Percentiles rank a stretch among this genome's conserved stretches.
Conservation (phyloP, 2,888 invertebrate genomes). For the Orthonevra nobilis region DNA sequence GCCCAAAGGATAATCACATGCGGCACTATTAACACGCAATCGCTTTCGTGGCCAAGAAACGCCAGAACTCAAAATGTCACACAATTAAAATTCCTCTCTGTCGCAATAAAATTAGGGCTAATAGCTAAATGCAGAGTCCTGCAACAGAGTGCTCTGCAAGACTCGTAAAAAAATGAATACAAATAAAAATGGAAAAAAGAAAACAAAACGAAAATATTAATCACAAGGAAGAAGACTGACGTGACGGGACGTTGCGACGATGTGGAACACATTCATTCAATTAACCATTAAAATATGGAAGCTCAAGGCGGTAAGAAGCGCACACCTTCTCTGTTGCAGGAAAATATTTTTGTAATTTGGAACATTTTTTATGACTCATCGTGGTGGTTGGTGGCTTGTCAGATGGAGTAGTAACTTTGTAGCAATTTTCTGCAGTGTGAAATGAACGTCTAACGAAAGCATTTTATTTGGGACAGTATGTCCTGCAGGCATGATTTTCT, state of each 20-base stretch:
- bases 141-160: slow-evolving; percentile 24
- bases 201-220: background rate
- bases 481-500: too few relatives aligned
- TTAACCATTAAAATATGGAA: slow-evolving; percentile 34
- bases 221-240: background rate
- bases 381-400: slow-evolving; percentile 1
- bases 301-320: background rate
- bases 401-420: slow-evolving; percentile 19
- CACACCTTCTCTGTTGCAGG: slow-evolving; percentile 2
- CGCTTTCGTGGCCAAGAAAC: slow-evolving; percentile 20
- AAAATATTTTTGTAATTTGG: background rate
- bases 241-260: too few relatives aligned
- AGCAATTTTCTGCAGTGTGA: too few relatives aligned
- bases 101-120: slow-evolving; percentile 65
- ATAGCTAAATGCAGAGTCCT: slow-evolving; percentile 43
- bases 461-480: too few relatives aligned
- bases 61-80: slow-evolving; percentile 46
- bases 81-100: slow-evolving; percentile 51
- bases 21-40: slow-evolving; percentile 58
- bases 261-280: slow-evolving; percentile 40
- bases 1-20: slow-evolving; percentile 55
- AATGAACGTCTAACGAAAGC: too few relatives aligned
- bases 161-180: slow-evolving; percentile 7
- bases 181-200: background rate
- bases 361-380: slow-evolving; percentile 28